Evolutionary conservation across 2,113 vertebrate genomes (phyloP), one percentile per base, ranked within the genome.

Genomic region (Sceloporus undulatus): DNA sequence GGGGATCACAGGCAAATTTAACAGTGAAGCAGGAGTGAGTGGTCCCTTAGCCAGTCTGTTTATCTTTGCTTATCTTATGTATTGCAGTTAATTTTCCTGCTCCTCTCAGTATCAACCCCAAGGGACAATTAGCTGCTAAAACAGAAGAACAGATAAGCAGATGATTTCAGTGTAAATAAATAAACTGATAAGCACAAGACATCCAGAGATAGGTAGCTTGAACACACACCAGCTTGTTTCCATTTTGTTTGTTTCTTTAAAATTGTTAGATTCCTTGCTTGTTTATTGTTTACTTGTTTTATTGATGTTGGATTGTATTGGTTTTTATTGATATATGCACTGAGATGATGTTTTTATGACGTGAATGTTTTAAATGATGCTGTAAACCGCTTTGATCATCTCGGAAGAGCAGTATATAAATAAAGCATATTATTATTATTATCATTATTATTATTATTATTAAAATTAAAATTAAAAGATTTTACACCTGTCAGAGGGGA

Each of bases 401-500:
- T 34, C 34, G 34, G 34, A 34, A 34, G 34, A 34, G 34, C 34
- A 34, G 34, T 34, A 34, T 34, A 34, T 34, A 34, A 34, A 34
- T 34, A 34, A 34, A 34, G 34, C 34, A 34, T 34, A 34, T 34
- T 34, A 34, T 34, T 34, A 34, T 34, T 34, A 34, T 34, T 34
- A 34, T 34, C 1, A 34, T 34, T 34, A 34, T 34, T 34, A 34
- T 34, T 34, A 34, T 34, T 34, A 34, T 34, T 34, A 34, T 34
- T 34, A 34, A 34, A 34, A 34, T 34, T 34, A 34, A 34, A 34
- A 34, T 34, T 34, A 34, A 34, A 34, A 34, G 34, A 34, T 34
- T 34, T 34, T 34, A 34, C 34, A 34, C 23, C 81, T 85, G 71
- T 89, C 86, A 71, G 23, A 18, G 82, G 62, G 89, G 29, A 93